A percentile compares a stretch with the other conserved stretches of the same genome.
These are phyloP conservation scores for Protonibea diacanthus DNA, from an alignment of 2,797 vertebrate species.

Conservation along the genomic window DNA sequence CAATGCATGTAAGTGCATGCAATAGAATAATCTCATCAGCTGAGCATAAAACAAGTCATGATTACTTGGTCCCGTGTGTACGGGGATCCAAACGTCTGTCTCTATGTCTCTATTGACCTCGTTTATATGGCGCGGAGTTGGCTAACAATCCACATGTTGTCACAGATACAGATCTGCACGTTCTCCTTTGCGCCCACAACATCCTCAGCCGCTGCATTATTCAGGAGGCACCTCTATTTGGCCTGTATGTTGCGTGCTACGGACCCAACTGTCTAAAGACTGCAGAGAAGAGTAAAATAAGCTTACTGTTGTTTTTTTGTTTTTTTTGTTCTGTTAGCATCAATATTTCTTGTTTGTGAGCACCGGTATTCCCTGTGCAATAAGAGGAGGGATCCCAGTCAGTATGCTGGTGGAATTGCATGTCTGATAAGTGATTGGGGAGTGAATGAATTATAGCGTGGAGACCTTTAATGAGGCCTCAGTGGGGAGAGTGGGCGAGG, in stretches of 20 bases:
- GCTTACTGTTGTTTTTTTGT: neutral
- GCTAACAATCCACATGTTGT: conserved; percentile 40
- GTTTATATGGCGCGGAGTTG: conserved; percentile 21
- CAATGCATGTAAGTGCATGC: neutral
- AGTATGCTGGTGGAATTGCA: conserved; percentile 41
- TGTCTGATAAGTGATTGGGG: conserved; percentile 75
- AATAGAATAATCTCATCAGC: neutral
- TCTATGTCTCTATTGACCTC: conserved; percentile 17
- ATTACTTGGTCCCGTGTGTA: neutral
- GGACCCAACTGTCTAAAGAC: conserved; percentile 11
- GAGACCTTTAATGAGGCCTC: conserved; percentile 80
- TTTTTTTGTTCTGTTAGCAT: conserved; percentile 6
- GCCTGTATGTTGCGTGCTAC: conserved; percentile 32
- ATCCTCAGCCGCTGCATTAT: conserved; percentile 58
- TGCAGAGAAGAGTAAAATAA: neutral
- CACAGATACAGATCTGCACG: conserved; percentile 46
- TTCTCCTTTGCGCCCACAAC: conserved; percentile 32
- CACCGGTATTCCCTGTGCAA: conserved; percentile 54
- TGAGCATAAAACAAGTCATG: neutral
- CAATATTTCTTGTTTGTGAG: conserved; percentile 34
- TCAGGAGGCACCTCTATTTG: conserved; percentile 49
- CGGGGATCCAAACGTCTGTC: conserved; percentile 9
- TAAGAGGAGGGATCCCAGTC: conserved; percentile 37
- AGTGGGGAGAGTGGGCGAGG: conserved; percentile 43
- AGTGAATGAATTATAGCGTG: conserved; percentile 77